phyloP scores from a whole-genome alignment of 2,888 invertebrate genomes.

The Zygogramma bicolorata region DNA sequence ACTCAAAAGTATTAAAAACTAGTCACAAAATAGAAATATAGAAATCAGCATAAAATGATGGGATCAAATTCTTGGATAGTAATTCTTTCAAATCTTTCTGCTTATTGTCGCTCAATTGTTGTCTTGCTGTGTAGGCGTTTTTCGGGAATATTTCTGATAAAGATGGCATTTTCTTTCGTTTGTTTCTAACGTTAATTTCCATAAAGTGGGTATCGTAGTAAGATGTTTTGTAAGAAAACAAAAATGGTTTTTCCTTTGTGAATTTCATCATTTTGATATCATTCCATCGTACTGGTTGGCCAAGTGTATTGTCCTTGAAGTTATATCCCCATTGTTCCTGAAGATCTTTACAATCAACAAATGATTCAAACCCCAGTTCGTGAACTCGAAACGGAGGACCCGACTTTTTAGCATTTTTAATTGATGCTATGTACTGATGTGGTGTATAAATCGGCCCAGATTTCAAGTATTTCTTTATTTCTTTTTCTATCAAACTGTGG shows the following conservation, averaged over 20 bases:
- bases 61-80: no score
- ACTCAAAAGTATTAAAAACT: no score
- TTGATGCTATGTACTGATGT: background rate
- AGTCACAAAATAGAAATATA: no score
- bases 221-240: background rate
- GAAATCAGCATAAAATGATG: no score
- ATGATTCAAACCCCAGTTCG: background rate
- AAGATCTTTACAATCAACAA: background rate
- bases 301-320: background rate
- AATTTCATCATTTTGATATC: background rate
- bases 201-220: background rate
- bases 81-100: background rate
- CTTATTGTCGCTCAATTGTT: background rate
- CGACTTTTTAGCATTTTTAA: background rate
- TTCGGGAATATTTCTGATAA: background rate
- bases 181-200: background rate
- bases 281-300: no score
- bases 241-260: background rate
- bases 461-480: background rate
- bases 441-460: conserved; percentile 2
- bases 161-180: background rate
- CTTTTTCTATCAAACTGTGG: background rate
- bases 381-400: background rate
- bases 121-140: background rate
- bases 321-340: background rate